Evolutionary conservation across 2,113 vertebrate genomes (phyloP).

Genomic region (Ginglymostoma cirratum): DNA sequence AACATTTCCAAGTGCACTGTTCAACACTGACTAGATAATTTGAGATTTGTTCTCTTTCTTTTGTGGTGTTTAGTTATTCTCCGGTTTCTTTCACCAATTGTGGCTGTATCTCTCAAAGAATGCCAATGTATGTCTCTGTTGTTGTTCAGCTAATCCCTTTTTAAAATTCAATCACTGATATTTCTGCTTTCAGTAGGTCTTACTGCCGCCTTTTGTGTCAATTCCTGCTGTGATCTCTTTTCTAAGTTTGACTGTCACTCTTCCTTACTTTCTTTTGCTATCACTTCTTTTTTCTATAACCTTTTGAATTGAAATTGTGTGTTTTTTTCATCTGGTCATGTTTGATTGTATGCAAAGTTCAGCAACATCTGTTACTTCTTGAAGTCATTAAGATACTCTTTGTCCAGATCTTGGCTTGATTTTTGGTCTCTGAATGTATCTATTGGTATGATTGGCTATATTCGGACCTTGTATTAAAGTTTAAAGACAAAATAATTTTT

Average conservation of each 20-base stretch:
- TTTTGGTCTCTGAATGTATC: background rate
- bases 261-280: background rate
- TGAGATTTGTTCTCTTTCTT: background rate
- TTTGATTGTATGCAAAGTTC: background rate
- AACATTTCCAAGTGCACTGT: background rate
- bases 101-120: background rate
- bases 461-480: background rate
- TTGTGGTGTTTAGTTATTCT: background rate
- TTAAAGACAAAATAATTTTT: background rate
- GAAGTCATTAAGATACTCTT: background rate
- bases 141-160: background rate
- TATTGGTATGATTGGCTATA: background rate
- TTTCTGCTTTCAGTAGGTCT: background rate
- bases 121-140: background rate
- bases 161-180: background rate
- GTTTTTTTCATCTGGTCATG: background rate
- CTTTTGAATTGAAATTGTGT: background rate
- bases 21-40: background rate
- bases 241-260: background rate
- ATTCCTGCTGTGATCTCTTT: background rate
- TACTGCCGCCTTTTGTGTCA: background rate
- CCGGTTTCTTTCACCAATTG: background rate
- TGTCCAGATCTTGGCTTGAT: background rate
- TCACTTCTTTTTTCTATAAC: background rate
- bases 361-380: background rate